phyloP scores from a whole-genome alignment of 2,888 invertebrate species.

The Alviniconcha strummeri region DNA sequence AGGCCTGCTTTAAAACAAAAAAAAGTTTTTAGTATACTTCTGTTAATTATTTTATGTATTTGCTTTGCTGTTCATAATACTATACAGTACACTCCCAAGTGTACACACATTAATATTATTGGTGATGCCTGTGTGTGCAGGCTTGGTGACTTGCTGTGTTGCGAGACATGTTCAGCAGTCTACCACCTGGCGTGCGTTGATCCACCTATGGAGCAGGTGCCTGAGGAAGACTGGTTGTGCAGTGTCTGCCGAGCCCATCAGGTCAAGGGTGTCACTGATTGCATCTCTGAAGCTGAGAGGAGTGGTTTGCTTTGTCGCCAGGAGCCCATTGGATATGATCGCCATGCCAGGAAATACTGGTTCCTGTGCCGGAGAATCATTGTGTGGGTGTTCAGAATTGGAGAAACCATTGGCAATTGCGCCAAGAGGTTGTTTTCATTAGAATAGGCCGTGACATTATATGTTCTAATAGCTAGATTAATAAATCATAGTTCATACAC shows the following conservation, averaged over 20 bases:
- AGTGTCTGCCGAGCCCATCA: conserved; percentile 93
- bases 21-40: too few species aligned
- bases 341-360: conserved; percentile 98
- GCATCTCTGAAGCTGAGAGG: conserved; percentile 91
- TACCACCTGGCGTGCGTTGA: conserved; percentile 98
- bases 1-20: too few species aligned
- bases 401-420: too few species aligned
- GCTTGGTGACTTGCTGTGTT: conserved; percentile 92
- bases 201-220: conserved; percentile 94
- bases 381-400: conserved; percentile 81
- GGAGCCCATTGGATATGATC: conserved; percentile 94
- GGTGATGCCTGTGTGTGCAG: conserved; percentile 47
- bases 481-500: too few species aligned
- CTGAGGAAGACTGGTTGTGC: conserved; percentile 98
- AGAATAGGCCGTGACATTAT: too few species aligned
- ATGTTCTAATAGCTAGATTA: too few species aligned
- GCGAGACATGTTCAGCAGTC: conserved; percentile 98
- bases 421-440: too few species aligned
- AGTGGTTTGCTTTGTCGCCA: conserved; percentile 93
- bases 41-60: not conserved
- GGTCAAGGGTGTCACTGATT: conserved; percentile 93
- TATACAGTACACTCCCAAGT: too few species aligned
- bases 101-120: too few species aligned
- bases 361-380: conserved; percentile 94
- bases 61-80: not conserved